phyloP scores from a whole-genome alignment of 1,140 invertebrate genomes.

The Calycopis cecrops region DNA sequence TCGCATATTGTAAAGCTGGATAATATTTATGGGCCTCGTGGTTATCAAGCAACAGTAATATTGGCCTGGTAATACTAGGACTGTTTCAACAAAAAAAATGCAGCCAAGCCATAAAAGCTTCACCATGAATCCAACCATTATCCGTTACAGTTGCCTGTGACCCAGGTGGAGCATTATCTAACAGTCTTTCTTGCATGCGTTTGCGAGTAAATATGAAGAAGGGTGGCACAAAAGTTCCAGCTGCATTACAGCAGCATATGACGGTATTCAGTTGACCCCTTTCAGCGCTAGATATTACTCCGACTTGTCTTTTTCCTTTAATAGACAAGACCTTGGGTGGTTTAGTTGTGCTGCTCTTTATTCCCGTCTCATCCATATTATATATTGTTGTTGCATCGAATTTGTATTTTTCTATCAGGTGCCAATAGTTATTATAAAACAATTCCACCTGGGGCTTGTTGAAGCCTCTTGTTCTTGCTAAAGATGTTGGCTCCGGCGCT shows the following conservation, averaged over 20 bases:
- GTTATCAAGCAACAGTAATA: slow-evolving; percentile 27
- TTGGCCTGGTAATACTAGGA: slow-evolving; percentile 21
- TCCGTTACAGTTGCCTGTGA: slow-evolving; percentile 36
- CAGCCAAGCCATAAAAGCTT: slow-evolving; percentile 18
- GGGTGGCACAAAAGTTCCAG: slow-evolving; percentile 41
- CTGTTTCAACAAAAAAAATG: slow-evolving; percentile 23
- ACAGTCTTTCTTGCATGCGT: slow-evolving; percentile 27
- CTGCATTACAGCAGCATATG: slow-evolving; percentile 40
- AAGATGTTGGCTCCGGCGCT: slow-evolving; percentile 36
- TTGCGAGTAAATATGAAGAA: slow-evolving; percentile 26
- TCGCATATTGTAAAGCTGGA: slow-evolving; percentile 24
- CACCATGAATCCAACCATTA: slow-evolving; percentile 37
- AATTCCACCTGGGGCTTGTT: slow-evolving; percentile 37
- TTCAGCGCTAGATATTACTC: slow-evolving; percentile 38
- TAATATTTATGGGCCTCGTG: slow-evolving; percentile 26
- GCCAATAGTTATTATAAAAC: slow-evolving; percentile 33
- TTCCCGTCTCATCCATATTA: slow-evolving; percentile 45
- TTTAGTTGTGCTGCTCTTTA: slow-evolving; percentile 34
- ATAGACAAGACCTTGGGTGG: slow-evolving; percentile 35
- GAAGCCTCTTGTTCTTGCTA: no score
- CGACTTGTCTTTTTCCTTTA: slow-evolving; percentile 44
- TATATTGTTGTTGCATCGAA: slow-evolving; percentile 27
- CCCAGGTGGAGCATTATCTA: slow-evolving; percentile 43
- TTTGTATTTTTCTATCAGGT: slow-evolving; percentile 27
- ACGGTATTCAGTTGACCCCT: slow-evolving; percentile 39